phyloP scores from a whole-genome alignment of 2,888 invertebrate species.

The Laothoe populi region DNA sequence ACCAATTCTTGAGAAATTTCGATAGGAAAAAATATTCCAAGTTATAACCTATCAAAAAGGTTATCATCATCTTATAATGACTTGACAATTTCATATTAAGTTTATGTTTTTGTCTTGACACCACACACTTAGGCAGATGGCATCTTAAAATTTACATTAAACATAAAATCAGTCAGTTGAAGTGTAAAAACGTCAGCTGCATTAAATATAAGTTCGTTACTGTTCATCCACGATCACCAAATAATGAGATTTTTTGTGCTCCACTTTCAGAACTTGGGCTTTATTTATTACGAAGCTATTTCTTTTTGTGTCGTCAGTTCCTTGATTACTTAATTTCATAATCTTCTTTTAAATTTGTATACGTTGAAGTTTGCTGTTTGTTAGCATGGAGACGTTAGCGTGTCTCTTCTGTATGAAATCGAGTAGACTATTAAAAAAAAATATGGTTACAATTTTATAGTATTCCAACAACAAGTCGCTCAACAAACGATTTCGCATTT shows the following conservation, averaged over 20 bases:
- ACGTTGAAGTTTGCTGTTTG: neutral
- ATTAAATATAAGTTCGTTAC: constrained; percentile 41
- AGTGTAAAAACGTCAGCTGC: constrained; percentile 42
- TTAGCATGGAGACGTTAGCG: neutral
- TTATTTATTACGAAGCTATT: constrained; percentile 30
- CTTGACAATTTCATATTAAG: too few species aligned
- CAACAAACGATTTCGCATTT: too few species aligned
- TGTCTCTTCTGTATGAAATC: too few species aligned
- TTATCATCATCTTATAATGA: too few species aligned
- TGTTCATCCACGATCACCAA: constrained; percentile 38
- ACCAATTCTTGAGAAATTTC: too few species aligned
- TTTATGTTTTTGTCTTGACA: too few species aligned
- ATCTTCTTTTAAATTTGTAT: neutral
- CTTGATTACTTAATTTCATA: constrained; percentile 34
- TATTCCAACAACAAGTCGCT: too few species aligned
- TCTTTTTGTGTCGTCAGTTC: constrained; percentile 35
- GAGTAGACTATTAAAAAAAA: too few species aligned
- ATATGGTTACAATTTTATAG: too few species aligned
- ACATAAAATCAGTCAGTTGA: neutral
- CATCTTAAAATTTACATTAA: neutral
- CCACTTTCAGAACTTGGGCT: constrained; percentile 27
- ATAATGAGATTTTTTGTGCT: constrained; percentile 25
- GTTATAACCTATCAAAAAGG: too few species aligned
- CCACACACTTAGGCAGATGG: too few species aligned
- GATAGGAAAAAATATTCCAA: too few species aligned